Conservation (phyloP, 1,140 invertebrate species). For the Drosophila tani region DNA sequence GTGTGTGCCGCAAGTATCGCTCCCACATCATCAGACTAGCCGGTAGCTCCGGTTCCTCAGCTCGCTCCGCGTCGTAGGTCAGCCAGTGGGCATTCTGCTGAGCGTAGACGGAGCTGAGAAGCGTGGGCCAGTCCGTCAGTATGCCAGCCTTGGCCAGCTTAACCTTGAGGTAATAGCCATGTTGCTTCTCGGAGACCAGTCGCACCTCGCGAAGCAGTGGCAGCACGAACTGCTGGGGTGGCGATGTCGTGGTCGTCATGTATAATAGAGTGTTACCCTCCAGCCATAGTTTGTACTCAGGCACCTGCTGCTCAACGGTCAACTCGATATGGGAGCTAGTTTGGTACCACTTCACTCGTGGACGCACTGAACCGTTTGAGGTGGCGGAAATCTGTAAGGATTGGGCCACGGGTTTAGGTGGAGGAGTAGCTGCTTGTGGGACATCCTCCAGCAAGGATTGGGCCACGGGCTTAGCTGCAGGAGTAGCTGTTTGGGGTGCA, state of each 20-base stretch:
- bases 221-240: constrained; percentile 51
- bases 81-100: constrained; percentile 56
- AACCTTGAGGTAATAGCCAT: constrained; percentile 45
- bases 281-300: constrained; percentile 45
- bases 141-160: constrained; percentile 50
- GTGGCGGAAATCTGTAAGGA: constrained; percentile 13
- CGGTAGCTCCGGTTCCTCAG: not conserved
- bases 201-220: constrained; percentile 53
- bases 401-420: not conserved
- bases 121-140: constrained; percentile 37
- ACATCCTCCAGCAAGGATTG: not conserved
- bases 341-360: constrained; percentile 62
- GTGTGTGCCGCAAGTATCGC: constrained; percentile 1
- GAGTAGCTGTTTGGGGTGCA: too few relatives aligned
- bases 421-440: too few relatives aligned
- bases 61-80: constrained; percentile 40
- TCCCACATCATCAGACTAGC: constrained; percentile 22
- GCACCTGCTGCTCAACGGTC: constrained; percentile 50
- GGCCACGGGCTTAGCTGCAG: not conserved
- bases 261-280: constrained; percentile 33
- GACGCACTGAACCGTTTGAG: constrained; percentile 28
- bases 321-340: constrained; percentile 40
- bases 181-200: constrained; percentile 42
- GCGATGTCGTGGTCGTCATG: constrained; percentile 7
- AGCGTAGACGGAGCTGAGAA: constrained; percentile 25